phyloP scores from a whole-genome alignment of 35 echinoderm and acorn worm genomes.

The Heliocidaris tuberculata region DNA sequence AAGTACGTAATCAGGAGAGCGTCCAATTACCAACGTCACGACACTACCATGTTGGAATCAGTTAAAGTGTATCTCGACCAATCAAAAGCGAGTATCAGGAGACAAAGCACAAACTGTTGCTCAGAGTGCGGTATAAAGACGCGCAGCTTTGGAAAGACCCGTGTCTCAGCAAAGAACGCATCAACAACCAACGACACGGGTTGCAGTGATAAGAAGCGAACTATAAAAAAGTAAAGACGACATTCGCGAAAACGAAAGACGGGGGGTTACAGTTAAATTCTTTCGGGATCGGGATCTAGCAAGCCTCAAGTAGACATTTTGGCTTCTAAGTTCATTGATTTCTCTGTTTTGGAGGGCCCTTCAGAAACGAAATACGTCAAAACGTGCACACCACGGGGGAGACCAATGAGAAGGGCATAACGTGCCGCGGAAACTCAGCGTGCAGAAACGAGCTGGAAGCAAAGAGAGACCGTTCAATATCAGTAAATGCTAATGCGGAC shows the following conservation, averaged over 20 bases:
- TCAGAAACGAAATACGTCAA: constrained; percentile 17
- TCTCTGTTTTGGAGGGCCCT: constrained; percentile 3
- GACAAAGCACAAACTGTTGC: background rate
- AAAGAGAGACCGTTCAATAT: constrained; percentile 17
- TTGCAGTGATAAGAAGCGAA: background rate
- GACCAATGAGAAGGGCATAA: background rate
- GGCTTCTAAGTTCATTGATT: constrained; percentile 17
- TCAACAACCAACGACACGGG: background rate
- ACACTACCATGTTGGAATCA: background rate
- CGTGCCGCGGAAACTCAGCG: constrained; percentile 13
- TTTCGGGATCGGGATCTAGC: background rate
- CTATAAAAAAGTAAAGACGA: background rate
- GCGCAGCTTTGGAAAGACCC: background rate
- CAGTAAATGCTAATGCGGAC: constrained; percentile 2
- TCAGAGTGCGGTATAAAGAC: background rate
- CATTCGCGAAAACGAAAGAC: background rate
- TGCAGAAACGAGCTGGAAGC: constrained; percentile 14
- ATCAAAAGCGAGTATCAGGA: background rate
- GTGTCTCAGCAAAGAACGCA: background rate
- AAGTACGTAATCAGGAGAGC: background rate
- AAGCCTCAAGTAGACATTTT: constrained; percentile 11
- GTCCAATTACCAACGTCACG: background rate
- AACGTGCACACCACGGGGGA: constrained; percentile 3
- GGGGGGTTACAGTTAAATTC: background rate
- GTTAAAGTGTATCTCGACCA: background rate